phyloP scores from a whole-genome alignment of 2,888 invertebrate species.

The Drosophila anomalipes region DNA sequence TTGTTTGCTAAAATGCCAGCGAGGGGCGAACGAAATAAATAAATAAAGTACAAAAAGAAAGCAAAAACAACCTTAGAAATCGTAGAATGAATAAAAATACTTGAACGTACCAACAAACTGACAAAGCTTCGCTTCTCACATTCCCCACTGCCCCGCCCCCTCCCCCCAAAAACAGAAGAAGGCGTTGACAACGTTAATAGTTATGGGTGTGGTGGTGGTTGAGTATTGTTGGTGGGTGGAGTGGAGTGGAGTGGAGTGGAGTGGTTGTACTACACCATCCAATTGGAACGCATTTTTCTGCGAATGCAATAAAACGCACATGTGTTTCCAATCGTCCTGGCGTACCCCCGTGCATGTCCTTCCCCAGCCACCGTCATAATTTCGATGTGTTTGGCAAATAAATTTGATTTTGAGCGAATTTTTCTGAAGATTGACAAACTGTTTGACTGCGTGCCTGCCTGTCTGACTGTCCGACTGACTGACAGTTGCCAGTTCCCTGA shows the following conservation, averaged over 20 bases:
- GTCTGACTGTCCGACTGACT: constrained; percentile 35
- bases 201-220: constrained; percentile 48
- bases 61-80: constrained; percentile 59
- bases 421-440: constrained; percentile 63
- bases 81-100: constrained; percentile 75
- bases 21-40: constrained; percentile 60
- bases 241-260: too few species aligned
- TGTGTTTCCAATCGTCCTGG: constrained; percentile 63
- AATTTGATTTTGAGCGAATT: constrained; percentile 76
- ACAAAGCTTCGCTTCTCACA: constrained; percentile 38
- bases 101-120: constrained; percentile 60
- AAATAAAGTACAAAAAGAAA: constrained; percentile 49
- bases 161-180: constrained; percentile 19
- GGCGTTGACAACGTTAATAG: constrained; percentile 76
- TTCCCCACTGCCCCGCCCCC: not conserved
- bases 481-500: constrained; percentile 15
- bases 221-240: not conserved
- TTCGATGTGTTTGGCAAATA: constrained; percentile 76
- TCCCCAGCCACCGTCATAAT: constrained; percentile 61
- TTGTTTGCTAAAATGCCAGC: constrained; percentile 25
- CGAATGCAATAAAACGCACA: constrained; percentile 76
- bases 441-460: constrained; percentile 41
- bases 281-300: constrained; percentile 67
- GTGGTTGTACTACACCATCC: constrained; percentile 7
- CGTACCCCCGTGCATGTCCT: not conserved